Evolutionary conservation across 2,797 vertebrate genomes (phyloP), one percentile per base, ranked within the genome.

Genomic region (Oreonectes daqikongensis): DNA sequence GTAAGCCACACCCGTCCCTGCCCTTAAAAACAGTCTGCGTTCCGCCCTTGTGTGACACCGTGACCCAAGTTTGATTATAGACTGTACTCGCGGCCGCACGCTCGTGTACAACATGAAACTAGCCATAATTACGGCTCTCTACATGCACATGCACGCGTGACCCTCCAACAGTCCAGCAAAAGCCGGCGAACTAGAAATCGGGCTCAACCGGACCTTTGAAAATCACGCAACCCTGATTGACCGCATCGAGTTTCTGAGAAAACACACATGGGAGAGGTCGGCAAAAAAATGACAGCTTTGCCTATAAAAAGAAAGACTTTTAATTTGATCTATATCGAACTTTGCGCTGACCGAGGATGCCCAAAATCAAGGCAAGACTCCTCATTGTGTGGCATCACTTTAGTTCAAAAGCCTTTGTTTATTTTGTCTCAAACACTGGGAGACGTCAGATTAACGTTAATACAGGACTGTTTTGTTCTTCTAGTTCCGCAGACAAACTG

Each of bases 111-210:
- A 50, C 18, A 18, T 53, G 28, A 68, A 57, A 70, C 53, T 15
- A 63, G 70, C 74, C 81, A 79, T 76, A 83, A 83, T 83, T 79
- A 83, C 5, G 2, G 76, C 14, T 18, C 40, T 69, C 42, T 44
- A 22, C 32, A 28, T 26, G 30, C 10, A 14, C 22, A 50, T 63
- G 61, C 42, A 20, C 30, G 26, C 38, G 65, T 32, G 42, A n/a
- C 60, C 60, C 57, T 24, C 30, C 64, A 57, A 22, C 26, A 11
- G 10, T 55, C 52, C 52, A 55, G 35, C 24, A 53, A 42, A 70
- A 66, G 52, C 53, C 18, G 50, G 57, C 42, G 7, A 44, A 57
- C 63, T 46, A 67, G 28, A 59, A 63, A n/a, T n/a, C n/a, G n/a
- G n/a, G n/a, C n/a, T 44, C 2, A 28, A 30, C 12, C 10, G 66